Conservation (phyloP, 2,797 vertebrate genomes). For the Spondyliosoma cantharus region DNA sequence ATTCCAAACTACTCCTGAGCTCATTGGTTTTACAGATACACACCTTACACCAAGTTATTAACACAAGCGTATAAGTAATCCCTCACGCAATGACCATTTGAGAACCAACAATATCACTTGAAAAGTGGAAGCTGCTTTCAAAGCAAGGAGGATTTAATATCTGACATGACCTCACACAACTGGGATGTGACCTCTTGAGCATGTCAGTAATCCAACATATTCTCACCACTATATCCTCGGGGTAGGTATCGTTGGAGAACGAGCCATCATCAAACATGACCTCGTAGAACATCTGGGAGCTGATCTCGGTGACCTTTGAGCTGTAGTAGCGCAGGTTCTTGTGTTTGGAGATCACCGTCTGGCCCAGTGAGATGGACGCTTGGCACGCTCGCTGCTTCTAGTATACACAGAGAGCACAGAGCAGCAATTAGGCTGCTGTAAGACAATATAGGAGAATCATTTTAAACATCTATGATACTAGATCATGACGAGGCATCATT, state of each 20-base stretch:
- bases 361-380: slow-evolving; percentile 89
- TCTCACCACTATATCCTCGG: slow-evolving; percentile 97
- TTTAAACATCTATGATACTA: not conserved
- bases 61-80: not conserved
- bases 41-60: not conserved
- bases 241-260: slow-evolving; percentile 96
- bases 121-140: slow-evolving; percentile 7
- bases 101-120: slow-evolving; percentile 1
- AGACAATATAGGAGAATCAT: not conserved
- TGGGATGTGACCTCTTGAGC: slow-evolving; percentile 41
- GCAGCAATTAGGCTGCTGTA: slow-evolving; percentile 40
- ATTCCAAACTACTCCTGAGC: slow-evolving; percentile 2
- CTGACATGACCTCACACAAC: slow-evolving; percentile 14
- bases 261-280: slow-evolving; percentile 98
- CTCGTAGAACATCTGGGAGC: slow-evolving; percentile 95
- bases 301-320: slow-evolving; percentile 91
- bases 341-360: slow-evolving; percentile 96
- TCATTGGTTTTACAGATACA: slow-evolving; percentile 4
- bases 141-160: slow-evolving; percentile 15
- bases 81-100: not conserved
- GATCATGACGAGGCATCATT: not conserved
- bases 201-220: slow-evolving; percentile 61
- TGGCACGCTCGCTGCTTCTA: slow-evolving; percentile 88
- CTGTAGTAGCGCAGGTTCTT: slow-evolving; percentile 97
- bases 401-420: slow-evolving; percentile 33